A percentile compares a stretch with the other conserved stretches of the same genome.
These are phyloP conservation scores for Ochropleura leucogaster DNA, from an alignment of 2,888 invertebrate species.

Conservation along the genomic window DNA sequence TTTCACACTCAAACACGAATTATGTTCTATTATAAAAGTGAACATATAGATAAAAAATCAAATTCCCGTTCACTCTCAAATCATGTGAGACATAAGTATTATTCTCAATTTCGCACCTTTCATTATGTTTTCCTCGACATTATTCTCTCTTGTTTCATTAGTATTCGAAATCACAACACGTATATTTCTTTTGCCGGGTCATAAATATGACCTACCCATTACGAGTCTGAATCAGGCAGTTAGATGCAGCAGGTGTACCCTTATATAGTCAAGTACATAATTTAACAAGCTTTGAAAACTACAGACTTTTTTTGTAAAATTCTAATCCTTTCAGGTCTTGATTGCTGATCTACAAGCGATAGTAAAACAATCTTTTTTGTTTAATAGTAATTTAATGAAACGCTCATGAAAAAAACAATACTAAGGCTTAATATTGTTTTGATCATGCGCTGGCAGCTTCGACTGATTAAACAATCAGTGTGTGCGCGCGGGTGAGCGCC, in stretches of 20 bases:
- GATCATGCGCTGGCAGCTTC: too few species aligned
- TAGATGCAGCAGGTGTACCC: constrained; percentile 36
- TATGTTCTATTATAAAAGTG: background rate
- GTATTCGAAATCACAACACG: constrained; percentile 65
- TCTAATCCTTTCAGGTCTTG: background rate
- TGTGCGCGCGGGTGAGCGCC: background rate
- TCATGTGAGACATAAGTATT: constrained; percentile 38
- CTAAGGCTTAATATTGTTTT: too few species aligned
- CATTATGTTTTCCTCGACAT: constrained; percentile 40
- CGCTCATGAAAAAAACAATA: background rate
- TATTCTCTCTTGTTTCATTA: constrained; percentile 54
- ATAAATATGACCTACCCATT: constrained; percentile 64
- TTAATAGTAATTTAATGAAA: background rate
- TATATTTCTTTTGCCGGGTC: constrained; percentile 61
- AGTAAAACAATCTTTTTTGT: background rate
- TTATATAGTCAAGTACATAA: background rate
- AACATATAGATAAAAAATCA: constrained; percentile 19
- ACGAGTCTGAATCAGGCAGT: constrained; percentile 5
- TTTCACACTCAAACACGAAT: too few species aligned
- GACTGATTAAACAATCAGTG: too few species aligned
- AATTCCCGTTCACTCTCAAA: background rate
- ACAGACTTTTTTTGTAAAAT: background rate
- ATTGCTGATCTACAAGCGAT: background rate
- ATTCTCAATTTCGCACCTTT: constrained; percentile 43
- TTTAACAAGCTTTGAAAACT: background rate